Evolutionary conservation across 2,888 invertebrate genomes (phyloP).

Genomic region (Hydriomena furcata): DNA sequence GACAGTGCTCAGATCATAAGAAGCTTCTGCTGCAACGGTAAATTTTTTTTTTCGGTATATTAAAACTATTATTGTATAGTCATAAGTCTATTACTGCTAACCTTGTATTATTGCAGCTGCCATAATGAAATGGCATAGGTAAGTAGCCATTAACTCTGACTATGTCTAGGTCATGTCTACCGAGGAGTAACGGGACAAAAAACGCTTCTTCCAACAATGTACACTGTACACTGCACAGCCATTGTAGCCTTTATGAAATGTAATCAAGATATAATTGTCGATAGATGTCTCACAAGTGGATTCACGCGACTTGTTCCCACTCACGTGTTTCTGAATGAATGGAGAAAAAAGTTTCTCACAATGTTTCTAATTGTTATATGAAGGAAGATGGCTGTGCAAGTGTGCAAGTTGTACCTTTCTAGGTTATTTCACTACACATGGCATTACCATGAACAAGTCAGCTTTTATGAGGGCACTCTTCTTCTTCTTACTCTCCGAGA

Average conservation of each 20-base stretch:
- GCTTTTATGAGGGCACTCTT: no score
- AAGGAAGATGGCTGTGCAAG: not conserved
- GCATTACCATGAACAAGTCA: no score
- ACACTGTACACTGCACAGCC: no score
- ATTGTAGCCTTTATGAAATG: conserved; percentile 7
- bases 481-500: no score
- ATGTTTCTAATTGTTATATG: not conserved
- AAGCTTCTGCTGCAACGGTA: no score
- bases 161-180: conserved; percentile 20
- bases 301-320: conserved; percentile 14
- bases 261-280: conserved; percentile 15
- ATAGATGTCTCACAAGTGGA: conserved; percentile 11
- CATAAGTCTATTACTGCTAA: no score
- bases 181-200: conserved; percentile 14
- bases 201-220: conserved; percentile 5
- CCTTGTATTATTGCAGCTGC: no score
- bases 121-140: not conserved
- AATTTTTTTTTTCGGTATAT: no score
- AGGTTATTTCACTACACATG: no score
- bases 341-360: conserved; percentile 7
- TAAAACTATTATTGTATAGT: no score
- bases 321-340: conserved; percentile 9
- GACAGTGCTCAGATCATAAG: no score
- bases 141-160: conserved; percentile 1
- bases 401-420: not conserved